These are phyloP conservation scores for Leucoraja erinaceus DNA, from an alignment of 2,113 vertebrate genomes.

Conservation along the genomic window DNA sequence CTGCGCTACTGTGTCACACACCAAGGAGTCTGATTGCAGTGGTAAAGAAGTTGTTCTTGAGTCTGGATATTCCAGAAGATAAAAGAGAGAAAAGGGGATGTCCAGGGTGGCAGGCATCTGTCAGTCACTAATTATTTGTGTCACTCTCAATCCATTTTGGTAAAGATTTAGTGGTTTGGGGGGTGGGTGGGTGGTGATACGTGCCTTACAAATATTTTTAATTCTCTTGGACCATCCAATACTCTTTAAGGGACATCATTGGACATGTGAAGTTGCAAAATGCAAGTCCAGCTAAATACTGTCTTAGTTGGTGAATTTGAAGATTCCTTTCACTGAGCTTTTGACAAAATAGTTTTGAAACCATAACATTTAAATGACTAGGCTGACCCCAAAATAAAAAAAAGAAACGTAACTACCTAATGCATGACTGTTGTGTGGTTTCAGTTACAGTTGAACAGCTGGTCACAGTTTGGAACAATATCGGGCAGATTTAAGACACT, in stretches of 20 bases:
- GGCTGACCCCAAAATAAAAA: neutral
- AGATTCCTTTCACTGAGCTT: neutral
- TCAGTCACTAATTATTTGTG: neutral
- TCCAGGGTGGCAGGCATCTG: no score
- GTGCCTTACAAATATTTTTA: neutral
- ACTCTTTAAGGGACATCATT: neutral
- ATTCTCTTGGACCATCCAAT: neutral
- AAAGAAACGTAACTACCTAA: neutral
- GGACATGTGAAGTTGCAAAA: neutral
- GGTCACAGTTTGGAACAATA: neutral
- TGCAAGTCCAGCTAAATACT: neutral
- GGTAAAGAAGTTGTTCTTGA: no score
- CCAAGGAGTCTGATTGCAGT: no score
- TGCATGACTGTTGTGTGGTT: neutral
- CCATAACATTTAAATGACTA: conserved; percentile 8
- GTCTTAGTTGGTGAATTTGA: no score
- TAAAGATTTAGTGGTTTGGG: neutral
- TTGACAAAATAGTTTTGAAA: neutral
- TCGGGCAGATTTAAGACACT: neutral
- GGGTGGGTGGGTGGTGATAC: no score
- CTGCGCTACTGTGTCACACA: no score
- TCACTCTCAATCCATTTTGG: neutral
- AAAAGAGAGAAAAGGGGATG: no score
- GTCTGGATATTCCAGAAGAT: no score
- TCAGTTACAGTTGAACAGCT: neutral